Evolutionary conservation across 2,888 invertebrate species (phyloP).

Genomic region (Netelia fuscicornis): DNA sequence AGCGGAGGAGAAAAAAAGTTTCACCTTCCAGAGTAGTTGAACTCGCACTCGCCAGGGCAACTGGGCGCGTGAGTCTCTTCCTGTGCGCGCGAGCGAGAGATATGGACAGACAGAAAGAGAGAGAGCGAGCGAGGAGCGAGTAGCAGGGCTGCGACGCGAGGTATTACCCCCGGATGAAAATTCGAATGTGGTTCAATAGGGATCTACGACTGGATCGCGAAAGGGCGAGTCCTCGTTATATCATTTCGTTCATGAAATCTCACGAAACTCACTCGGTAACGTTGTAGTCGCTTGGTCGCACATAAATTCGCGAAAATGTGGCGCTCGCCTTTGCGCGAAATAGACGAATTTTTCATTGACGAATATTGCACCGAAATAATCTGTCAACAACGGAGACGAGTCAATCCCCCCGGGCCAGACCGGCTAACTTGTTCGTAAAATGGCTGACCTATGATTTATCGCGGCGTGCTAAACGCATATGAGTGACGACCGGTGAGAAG

Average conservation of each 20-base stretch:
- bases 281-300: background rate
- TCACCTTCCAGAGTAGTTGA: constrained; percentile 63
- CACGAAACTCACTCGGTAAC: constrained; percentile 1
- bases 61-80: constrained; percentile 37
- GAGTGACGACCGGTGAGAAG: constrained; percentile 22
- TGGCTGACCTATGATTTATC: constrained; percentile 73
- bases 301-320: constrained; percentile 51
- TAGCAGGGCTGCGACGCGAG: constrained; percentile 39
- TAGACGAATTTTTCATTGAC: constrained; percentile 61
- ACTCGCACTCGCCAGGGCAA: constrained; percentile 59
- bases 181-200: constrained; percentile 67
- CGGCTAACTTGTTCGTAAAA: constrained; percentile 70
- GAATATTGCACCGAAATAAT: constrained; percentile 52
- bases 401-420: constrained; percentile 60
- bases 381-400: constrained; percentile 60
- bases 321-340: constrained; percentile 47
- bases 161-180: constrained; percentile 64
- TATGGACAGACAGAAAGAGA: constrained; percentile 15
- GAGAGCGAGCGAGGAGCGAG: constrained; percentile 36
- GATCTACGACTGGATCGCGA: constrained; percentile 63
- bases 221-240: constrained; percentile 57
- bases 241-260: constrained; percentile 10
- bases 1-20: constrained; percentile 46
- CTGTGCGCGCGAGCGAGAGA: constrained; percentile 17
- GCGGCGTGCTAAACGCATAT: constrained; percentile 20